Base-by-base conservation (phyloP, 2,797 vertebrate genomes). In the Orientallactaga sibirica region DNA sequence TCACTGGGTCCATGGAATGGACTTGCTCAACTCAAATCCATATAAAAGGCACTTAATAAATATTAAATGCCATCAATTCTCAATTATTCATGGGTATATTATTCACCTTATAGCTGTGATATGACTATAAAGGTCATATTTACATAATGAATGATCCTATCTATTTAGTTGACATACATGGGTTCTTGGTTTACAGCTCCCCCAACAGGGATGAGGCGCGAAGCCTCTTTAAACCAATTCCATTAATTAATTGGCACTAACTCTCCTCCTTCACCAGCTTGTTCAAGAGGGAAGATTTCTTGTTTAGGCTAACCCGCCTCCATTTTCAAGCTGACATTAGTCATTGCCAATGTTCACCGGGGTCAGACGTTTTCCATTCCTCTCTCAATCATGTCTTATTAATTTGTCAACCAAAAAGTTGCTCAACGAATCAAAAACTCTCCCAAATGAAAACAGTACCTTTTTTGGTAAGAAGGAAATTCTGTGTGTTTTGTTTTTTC, bases 71-170 rank as follows among this genome's bases (percentile, higher is more conserved):
- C 86, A 61, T 90, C 83, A 92, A 70, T 92, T 78, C 41, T 95
- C 70, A 97, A 97, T 97, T 96, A 97, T 96, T 97, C 88, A 97
- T 94, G 61, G 62, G 2, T 67, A 41, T 94, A 67, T 92, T 95
- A 95, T 92, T 96, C 76, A 89, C 92, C 93, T 75, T 93, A 90
- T 94, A 95, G 76, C 73, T 93, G 61, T 85, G 58, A 48, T 90
- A 55, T 79, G 79, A 90, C 62, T 84, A 90, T 85, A 95, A 96
- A 97, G 93, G 96, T 96, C 96, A 75, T 93, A 96, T 97, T 97
- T 97, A 84, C 95, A 97, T 97, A 96, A 95, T 90, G 82, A 94
- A 88, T 11, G 61, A 75, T 64, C 91, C 81, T 79, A 79, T 48
- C 83, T 82, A 25, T 86, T 82, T 92, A 48, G 73, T 76, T 95